phyloP scores from a whole-genome alignment of 2,113 vertebrate genomes.

The Poicephalus meyeri region DNA sequence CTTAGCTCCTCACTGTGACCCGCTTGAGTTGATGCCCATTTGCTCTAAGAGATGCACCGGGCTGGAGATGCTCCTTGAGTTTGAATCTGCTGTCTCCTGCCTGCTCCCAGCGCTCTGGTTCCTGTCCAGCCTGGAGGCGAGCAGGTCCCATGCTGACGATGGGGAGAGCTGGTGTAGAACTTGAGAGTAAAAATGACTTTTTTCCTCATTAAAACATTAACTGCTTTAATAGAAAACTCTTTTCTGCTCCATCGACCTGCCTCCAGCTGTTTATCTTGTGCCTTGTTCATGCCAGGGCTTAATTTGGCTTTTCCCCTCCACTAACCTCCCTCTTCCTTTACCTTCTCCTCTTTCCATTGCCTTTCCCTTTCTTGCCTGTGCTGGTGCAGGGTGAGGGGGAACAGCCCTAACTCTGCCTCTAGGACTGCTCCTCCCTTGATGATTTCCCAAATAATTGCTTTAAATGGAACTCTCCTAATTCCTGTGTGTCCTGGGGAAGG shows the following conservation, averaged over 20 bases:
- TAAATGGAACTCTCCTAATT: not conserved
- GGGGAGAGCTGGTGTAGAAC: not conserved
- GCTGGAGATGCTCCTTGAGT: not conserved
- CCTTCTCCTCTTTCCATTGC: not conserved
- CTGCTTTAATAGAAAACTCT: not conserved
- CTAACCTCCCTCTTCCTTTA: not conserved
- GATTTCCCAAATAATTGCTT: not conserved
- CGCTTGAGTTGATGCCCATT: rapidly evolving
- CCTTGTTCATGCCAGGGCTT: not conserved
- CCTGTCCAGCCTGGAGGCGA: not conserved
- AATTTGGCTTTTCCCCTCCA: not conserved
- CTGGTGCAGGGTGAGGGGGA: not conserved
- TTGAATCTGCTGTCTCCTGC: not conserved
- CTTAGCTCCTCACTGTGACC: rapidly evolving
- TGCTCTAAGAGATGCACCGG: rapidly evolving
- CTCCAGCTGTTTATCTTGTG: not conserved
- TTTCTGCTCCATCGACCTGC: not conserved
- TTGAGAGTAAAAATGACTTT: not conserved
- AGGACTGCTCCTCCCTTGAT: not conserved
- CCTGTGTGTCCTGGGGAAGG: not conserved
- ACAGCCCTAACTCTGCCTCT: not conserved
- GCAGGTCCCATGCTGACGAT: not conserved
- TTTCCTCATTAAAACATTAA: not conserved
- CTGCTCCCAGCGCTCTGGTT: rapidly evolving
- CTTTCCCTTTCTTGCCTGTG: not conserved